A percentile compares a stretch with the other conserved stretches of the same genome.
These are phyloP conservation scores for Mesitornis unicolor DNA, from an alignment of 2,113 vertebrate genomes.

Conservation along the genomic window DNA sequence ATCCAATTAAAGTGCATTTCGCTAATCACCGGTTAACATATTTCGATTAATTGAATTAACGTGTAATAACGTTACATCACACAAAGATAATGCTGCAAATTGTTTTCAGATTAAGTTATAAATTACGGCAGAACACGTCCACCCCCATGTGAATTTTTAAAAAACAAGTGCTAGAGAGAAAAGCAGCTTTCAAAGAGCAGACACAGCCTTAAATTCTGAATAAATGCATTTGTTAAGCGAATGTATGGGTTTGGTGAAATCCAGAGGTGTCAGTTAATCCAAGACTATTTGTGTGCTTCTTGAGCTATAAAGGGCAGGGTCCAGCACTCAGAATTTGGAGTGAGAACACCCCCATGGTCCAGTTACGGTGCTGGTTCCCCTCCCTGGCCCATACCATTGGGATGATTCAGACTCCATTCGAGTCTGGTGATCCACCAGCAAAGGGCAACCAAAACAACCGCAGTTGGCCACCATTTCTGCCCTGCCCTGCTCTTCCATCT, in stretches of 20 bases:
- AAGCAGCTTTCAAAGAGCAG: neutral
- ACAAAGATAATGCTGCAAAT: neutral
- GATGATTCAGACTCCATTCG: accelerated
- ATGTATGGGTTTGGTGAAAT: accelerated
- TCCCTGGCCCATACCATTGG: accelerated
- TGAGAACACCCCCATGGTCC: accelerated
- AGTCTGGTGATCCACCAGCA: accelerated
- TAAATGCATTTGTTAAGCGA: neutral
- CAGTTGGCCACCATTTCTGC: too few species aligned
- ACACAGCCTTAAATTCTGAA: neutral
- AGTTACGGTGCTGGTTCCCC: accelerated
- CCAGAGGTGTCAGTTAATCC: neutral
- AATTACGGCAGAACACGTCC: neutral
- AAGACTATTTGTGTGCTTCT: too few species aligned
- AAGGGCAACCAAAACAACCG: too few species aligned
- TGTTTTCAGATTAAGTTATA: neutral
- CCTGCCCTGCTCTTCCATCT: too few species aligned
- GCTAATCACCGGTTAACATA: neutral
- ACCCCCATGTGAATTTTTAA: neutral
- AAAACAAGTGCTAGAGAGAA: too few species aligned
- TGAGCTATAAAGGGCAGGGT: accelerated
- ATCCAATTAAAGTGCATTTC: neutral
- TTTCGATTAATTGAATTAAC: neutral
- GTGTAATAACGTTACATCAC: neutral
- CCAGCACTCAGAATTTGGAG: neutral